Evolutionary conservation across 2,888 invertebrate genomes (phyloP).

Genomic region (Drosophila cyrtoloma): DNA sequence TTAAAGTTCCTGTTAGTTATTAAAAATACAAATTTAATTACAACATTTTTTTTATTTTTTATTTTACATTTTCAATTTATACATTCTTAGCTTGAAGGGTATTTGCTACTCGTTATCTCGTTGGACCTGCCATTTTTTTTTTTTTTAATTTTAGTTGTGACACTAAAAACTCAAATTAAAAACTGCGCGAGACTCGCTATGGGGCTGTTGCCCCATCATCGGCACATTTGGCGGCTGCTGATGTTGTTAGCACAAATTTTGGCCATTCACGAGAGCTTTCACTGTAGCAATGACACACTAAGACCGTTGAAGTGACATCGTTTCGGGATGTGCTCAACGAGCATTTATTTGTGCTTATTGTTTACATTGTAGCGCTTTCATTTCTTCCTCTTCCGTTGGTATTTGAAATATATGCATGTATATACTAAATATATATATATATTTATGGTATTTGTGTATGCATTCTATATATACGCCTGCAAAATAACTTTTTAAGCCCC

Average conservation of each 20-base stretch:
- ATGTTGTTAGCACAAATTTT: conserved; percentile 31
- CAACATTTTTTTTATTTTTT: background rate
- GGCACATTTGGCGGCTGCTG: conserved; percentile 38
- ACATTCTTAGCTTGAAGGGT: background rate
- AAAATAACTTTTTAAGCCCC: conserved; percentile 4
- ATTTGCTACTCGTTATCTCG: background rate
- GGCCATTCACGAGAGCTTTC: conserved; percentile 13
- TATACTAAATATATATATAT: background rate
- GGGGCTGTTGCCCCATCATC: conserved; percentile 28
- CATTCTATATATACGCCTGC: background rate
- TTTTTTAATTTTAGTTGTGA: conserved; percentile 17
- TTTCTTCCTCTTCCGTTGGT: background rate
- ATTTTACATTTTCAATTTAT: too few relatives aligned
- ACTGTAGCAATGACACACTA: conserved; percentile 25
- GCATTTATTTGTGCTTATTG: conserved; percentile 13
- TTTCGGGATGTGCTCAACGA: conserved; percentile 1
- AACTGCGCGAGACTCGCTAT: conserved; percentile 28
- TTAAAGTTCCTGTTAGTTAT: background rate
- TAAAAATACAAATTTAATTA: background rate
- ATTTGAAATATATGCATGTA: background rate
- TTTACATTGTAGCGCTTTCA: background rate
- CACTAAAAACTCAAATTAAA: conserved; percentile 39
- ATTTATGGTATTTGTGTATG: background rate
- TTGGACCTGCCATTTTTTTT: background rate
- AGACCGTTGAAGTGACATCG: conserved; percentile 14